These are phyloP conservation scores for Plemyria rubiginata DNA, from an alignment of 2,888 invertebrate species.

Conservation along the genomic window DNA sequence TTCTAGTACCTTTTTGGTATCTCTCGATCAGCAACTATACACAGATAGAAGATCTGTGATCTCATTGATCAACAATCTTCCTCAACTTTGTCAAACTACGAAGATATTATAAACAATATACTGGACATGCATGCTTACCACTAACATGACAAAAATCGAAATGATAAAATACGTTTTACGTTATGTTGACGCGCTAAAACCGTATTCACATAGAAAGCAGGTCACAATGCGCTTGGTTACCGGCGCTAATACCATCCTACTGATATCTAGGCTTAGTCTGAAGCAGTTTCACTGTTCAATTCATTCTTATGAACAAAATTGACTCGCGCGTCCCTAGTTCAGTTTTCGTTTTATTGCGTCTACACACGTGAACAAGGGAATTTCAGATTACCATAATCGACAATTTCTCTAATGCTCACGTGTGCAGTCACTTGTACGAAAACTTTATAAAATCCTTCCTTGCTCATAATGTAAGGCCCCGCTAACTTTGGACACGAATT, in stretches of 20 bases:
- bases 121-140: slow-evolving; percentile 30
- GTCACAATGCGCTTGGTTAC: background rate
- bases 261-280: background rate
- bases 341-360: background rate
- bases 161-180: slow-evolving; percentile 27
- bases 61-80: background rate
- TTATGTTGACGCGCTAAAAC: slow-evolving; percentile 13
- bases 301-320: background rate
- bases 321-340: background rate
- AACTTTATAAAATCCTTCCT: too few relatives aligned
- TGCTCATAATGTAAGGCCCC: too few relatives aligned
- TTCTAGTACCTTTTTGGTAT: slow-evolving; percentile 6
- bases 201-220: slow-evolving; percentile 27
- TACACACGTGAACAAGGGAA: too few relatives aligned
- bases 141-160: slow-evolving; percentile 16
- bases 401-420: too few relatives aligned
- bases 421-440: too few relatives aligned
- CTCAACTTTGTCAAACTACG: slow-evolving; percentile 29
- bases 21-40: background rate
- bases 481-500: too few relatives aligned
- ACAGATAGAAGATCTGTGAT: background rate
- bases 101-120: slow-evolving; percentile 36
- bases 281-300: background rate
- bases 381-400: too few relatives aligned
- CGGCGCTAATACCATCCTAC: background rate